Evolutionary conservation across 2,888 invertebrate genomes (phyloP).

Genomic region (Cantharis nigra): DNA sequence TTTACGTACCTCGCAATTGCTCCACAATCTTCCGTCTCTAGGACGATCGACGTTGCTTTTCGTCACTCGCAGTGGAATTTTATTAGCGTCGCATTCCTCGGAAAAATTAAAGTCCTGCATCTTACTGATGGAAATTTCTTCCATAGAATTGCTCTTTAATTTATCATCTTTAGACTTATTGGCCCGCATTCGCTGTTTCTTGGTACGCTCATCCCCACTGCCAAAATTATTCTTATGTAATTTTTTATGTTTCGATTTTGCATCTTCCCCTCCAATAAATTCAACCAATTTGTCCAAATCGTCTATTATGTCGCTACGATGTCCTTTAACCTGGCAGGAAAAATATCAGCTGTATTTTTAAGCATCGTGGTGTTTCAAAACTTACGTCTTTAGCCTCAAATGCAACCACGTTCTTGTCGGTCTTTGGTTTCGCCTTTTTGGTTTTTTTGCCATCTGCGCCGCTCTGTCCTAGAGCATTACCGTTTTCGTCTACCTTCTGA

Average conservation of each 20-base stretch:
- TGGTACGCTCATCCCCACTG: conserved; percentile 54
- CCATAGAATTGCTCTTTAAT: conserved; percentile 75
- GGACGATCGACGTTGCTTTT: conserved; percentile 44
- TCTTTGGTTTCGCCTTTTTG: conserved; percentile 64
- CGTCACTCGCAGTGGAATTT: conserved; percentile 43
- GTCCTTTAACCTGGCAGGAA: conserved; percentile 67
- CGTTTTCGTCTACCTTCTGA: conserved; percentile 80
- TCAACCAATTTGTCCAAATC: conserved; percentile 77
- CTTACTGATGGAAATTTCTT: conserved; percentile 79
- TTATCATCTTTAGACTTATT: conserved; percentile 53
- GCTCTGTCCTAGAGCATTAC: conserved; percentile 69
- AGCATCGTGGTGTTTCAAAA: neutral
- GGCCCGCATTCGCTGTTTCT: conserved; percentile 38
- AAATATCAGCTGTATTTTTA: neutral
- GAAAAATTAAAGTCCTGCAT: conserved; percentile 64
- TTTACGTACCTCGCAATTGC: conserved; percentile 45
- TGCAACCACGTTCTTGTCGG: conserved; percentile 55
- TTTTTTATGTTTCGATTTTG: conserved; percentile 45
- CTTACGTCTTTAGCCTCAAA: conserved; percentile 56
- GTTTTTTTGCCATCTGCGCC: conserved; percentile 57
- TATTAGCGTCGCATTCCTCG: conserved; percentile 37
- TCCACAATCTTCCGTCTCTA: conserved; percentile 49
- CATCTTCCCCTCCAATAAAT: conserved; percentile 74
- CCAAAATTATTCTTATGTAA: conserved; percentile 50
- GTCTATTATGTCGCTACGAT: conserved; percentile 70